Evolutionary conservation across 2,113 vertebrate genomes (phyloP).

Genomic region (Petroica traversi): DNA sequence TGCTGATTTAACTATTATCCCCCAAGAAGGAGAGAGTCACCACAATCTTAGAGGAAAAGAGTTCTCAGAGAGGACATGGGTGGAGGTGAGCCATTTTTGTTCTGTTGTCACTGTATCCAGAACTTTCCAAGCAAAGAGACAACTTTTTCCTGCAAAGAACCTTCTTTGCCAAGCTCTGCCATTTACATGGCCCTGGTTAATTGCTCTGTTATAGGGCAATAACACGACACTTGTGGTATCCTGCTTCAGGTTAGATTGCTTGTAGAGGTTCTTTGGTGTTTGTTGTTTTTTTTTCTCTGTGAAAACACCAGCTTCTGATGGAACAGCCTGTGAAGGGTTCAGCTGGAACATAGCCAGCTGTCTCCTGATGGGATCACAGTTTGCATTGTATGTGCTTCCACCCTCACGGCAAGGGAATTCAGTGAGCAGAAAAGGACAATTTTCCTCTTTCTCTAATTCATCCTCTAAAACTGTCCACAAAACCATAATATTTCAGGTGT

Average conservation of each 20-base stretch:
- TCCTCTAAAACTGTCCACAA: conserved; percentile 38
- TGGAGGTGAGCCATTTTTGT: neutral
- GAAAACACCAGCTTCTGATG: conserved; percentile 50
- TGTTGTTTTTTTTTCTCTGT: neutral
- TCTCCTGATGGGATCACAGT: conserved; percentile 10
- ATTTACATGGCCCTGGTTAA: neutral
- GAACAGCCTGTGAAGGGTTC: neutral
- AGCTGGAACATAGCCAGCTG: neutral
- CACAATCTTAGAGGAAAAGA: fast-evolving
- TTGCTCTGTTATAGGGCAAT: neutral
- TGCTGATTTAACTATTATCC: neutral
- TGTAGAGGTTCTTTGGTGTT: neutral
- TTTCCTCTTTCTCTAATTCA: conserved; percentile 35
- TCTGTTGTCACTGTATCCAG: neutral
- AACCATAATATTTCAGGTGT: conserved; percentile 48
- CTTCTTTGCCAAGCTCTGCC: neutral
- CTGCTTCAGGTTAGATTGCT: conserved; percentile 17
- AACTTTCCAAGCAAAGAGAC: neutral
- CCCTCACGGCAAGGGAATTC: neutral
- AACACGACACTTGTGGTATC: neutral
- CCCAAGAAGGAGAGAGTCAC: neutral
- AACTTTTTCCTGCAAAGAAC: neutral
- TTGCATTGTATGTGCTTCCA: neutral
- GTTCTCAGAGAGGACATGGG: neutral
- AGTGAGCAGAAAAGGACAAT: conserved; percentile 41